Base-by-base conservation (phyloP, 2,113 vertebrate genomes). In the Anthoscopus minutus region DNA sequence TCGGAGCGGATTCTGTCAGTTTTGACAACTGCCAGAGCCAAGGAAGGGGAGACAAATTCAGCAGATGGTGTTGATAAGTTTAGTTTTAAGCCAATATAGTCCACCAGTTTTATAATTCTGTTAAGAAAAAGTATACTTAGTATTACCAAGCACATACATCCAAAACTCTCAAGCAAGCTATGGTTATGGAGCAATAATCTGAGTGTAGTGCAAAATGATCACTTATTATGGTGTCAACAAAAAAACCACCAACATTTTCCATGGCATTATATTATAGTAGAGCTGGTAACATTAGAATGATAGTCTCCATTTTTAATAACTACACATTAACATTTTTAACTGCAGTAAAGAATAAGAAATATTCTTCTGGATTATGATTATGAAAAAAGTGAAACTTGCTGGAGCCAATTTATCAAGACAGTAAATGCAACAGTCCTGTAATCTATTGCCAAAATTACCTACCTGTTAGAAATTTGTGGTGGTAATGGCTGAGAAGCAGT, bases 71-170 rank as follows among this genome's bases (percentile, higher is more conserved):
- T 93, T 16, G 93, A 73, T 57, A 99, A 97, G 22, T 96, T 97
- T 95, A 99, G 58, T 92, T 98, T 98, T 77, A 99, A 86, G 66
- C 98, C 99, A 86, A 99, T 96, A 33, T 79, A 88, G 92, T 99
- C 98, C 73, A 99, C 98, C 40, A 98, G 74, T 66, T 93, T 97
- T 91, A 99, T 98, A 93, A 99, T 95, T 96, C 99, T 99, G 94
- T 92, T 66, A 95, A 92, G 86, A 92, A 86, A 91, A 89, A 42
- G 88, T n/a, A 71, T 14, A 81, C 2, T 37, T 73, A 82, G 15
- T 45, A 76, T 92, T 81, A 86, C 8, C 61, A 87, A 85, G 9
- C n/a, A 71, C 25, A 70, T 54, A 73, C 22, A 80, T 13, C 4
- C 51, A 47, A 51, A 77, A 76, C 73, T 73, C 40, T 93, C 18